Evolutionary conservation across 2,113 vertebrate species (phyloP), one percentile per base, ranked within the genome.

Genomic region (Melanostigma gelatinosum): DNA sequence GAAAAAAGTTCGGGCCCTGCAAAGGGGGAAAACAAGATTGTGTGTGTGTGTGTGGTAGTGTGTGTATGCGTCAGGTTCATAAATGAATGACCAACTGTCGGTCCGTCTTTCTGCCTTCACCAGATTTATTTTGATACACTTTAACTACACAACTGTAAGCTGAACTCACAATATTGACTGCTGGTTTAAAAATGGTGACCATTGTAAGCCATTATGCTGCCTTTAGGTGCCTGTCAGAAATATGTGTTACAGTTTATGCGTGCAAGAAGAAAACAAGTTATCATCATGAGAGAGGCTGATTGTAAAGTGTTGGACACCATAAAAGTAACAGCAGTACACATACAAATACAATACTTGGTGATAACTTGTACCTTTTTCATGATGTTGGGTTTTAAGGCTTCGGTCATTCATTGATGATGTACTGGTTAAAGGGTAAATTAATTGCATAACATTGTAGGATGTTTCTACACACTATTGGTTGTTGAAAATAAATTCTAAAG

Each of bases 111-210:
- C 32, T 20, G 29, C 27, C 40, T 10, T 73, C 66, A 13, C 24
- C 6, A 38, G 18, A 69, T 63, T 72, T 4, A 48, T 52, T 60
- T 55, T 32, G 36, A 72, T 27, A 20, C 29, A 36, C 42, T 58
- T 6, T 44, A 4, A 36, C 57, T 29, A 46, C 66, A 18, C n/a
- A 62, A 67, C 20, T 67, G 48, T 42, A 55, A 16, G 20, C 40
- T 6, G 4, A 27, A 40, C 29, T 20, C 48, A 50, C 48, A 50
- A 20, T 20, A 22, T 29, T 38, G 69, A 18, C 63, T 48, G 38
- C 63, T 42, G 48, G 22, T 64, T 64, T 29, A 65, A 75, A 65
- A 65, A 81, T 50, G 64, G 55, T 38, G 34, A 58, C 57, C 34
- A 34, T 34, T 34, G 34, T 40, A 34, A 71, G 64, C 42, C 6